Base-by-base conservation (phyloP, 2,797 vertebrate species). In the Toxotes lorentzi region DNA sequence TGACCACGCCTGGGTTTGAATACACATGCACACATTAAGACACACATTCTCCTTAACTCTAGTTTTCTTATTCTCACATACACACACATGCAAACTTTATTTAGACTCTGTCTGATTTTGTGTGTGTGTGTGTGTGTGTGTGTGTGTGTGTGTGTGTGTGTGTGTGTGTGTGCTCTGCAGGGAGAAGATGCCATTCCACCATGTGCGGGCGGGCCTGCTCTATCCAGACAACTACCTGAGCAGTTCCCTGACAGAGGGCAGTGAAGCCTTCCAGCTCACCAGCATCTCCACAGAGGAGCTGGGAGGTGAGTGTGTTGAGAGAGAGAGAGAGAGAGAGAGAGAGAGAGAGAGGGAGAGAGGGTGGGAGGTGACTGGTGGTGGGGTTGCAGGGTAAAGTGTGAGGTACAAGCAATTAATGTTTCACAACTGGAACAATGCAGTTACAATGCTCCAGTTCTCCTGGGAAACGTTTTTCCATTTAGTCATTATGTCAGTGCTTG, bases 151-250 rank as follows among this genome's bases (percentile, higher is more conserved):
- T 65, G 50, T 85, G 50, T 70, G 70, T 61, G 2, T 10, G 7
- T 48, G 56, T 68, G 40, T 73, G n/a, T 70, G 38, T 79, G 50
- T 79, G 53, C 34, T 82, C 75, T 79, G 48, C 90, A 98, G 97
- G 97, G 95, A 95, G 93, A 98, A 97, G 95, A 98, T 98, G 97
- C 97, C 97, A 91, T 98, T 98, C 95, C 97, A 98, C 89, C 97
- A 97, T 92, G 97, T 98, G 88, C 97, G 97, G 48, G 97, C 97
- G 51, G 97, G 97, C 88, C 94, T 98, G 93, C 95, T 98, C 92
- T 98, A 98, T 95, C 97, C 97, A 88, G 97, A 97, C 92, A 98
- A 98, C 93, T 97, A 97, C 92, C 95, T 98, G 94, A 98, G 96
- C 94, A 95, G 95, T 74, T 97, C 97, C 0, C 95, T 98, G 82